A percentile compares a stretch with the other conserved stretches of the same genome.
Conservation (phyloP, 2,888 invertebrate genomes). For the Thereva unica region DNA sequence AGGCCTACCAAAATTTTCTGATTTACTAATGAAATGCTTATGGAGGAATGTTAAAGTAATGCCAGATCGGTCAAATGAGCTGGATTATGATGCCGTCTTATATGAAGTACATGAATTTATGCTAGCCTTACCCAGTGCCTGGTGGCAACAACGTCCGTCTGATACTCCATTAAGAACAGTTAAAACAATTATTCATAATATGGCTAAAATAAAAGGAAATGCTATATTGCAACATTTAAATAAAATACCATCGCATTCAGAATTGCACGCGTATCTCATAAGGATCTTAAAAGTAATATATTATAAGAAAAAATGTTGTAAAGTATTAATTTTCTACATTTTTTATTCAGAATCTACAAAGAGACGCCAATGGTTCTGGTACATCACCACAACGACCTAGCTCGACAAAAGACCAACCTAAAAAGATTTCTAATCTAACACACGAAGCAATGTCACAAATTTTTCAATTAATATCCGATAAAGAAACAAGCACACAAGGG, state of each 20-base stretch:
- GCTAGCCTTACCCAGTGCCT: slow-evolving; percentile 80
- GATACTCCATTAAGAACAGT: slow-evolving; percentile 91
- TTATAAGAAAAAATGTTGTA: neutral
- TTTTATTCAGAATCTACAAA: slow-evolving; percentile 59
- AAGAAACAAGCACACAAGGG: slow-evolving; percentile 83
- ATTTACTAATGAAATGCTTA: slow-evolving; percentile 88
- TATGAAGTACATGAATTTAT: slow-evolving; percentile 87
- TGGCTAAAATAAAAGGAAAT: slow-evolving; percentile 85
- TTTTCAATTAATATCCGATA: slow-evolving; percentile 87
- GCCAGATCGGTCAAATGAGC: slow-evolving; percentile 72
- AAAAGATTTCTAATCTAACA: slow-evolving; percentile 63
- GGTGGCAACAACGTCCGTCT: slow-evolving; percentile 82
- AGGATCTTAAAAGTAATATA: slow-evolving; percentile 69
- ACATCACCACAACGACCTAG: slow-evolving; percentile 52
- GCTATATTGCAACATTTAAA: slow-evolving; percentile 78
- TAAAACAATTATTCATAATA: slow-evolving; percentile 90
- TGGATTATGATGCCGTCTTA: slow-evolving; percentile 78
- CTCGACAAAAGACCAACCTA: slow-evolving; percentile 52
- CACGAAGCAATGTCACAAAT: slow-evolving; percentile 87
- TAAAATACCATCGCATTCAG: slow-evolving; percentile 78
- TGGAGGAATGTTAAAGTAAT: slow-evolving; percentile 93
- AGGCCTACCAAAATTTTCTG: slow-evolving; percentile 73
- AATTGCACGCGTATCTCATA: slow-evolving; percentile 82
- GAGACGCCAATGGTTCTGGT: slow-evolving; percentile 60
- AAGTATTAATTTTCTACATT: slow-evolving; percentile 2